Evolutionary conservation across 2,797 vertebrate genomes (phyloP).

Genomic region (Arctocebus calabarensis): DNA sequence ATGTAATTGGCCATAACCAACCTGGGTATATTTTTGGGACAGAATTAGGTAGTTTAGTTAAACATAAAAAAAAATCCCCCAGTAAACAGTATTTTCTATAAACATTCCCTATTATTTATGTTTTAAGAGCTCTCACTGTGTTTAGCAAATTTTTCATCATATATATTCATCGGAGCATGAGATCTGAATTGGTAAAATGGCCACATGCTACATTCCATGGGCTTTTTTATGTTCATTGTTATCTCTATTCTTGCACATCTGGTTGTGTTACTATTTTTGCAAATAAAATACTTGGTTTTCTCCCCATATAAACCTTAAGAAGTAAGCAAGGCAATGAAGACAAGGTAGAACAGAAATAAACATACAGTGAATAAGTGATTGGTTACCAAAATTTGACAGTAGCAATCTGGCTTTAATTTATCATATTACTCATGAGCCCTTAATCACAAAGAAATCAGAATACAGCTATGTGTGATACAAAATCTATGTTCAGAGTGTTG

Average conservation of each 20-base stretch:
- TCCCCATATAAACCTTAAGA: neutral
- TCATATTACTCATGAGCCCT: neutral
- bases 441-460: slow-evolving; percentile 18
- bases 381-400: neutral
- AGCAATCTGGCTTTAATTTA: neutral
- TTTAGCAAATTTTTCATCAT: slow-evolving; percentile 10
- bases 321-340: neutral
- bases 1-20: neutral
- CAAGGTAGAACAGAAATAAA: neutral
- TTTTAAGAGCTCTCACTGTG: neutral
- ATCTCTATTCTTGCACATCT: neutral
- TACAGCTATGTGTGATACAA: neutral
- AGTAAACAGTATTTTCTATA: neutral
- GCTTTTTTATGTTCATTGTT: neutral
- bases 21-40: neutral
- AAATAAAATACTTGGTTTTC: slow-evolving; percentile 30
- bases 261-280: neutral
- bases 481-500: neutral
- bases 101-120: neutral
- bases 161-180: neutral
- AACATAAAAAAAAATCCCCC: neutral
- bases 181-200: neutral
- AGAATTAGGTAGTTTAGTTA: neutral
- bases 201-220: neutral
- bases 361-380: neutral